Conservation (phyloP, 1,140 invertebrate genomes). For the Ephestia elutella region DNA sequence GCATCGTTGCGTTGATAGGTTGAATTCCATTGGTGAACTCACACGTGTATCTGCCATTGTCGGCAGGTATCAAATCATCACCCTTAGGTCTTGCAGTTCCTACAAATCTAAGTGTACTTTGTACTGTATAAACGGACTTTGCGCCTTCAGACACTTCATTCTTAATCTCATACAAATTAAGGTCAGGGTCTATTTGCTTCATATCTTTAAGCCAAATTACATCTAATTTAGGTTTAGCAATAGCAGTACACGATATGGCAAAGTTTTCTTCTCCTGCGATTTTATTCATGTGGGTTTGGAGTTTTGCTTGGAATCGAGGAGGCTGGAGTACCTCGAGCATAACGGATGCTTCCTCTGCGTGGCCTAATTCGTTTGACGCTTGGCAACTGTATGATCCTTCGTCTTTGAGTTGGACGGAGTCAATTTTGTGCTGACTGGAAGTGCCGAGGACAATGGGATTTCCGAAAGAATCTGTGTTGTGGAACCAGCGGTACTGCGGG, state of each 20-base stretch:
- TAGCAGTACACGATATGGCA: conserved; percentile 86
- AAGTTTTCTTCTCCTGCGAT: conserved; percentile 88
- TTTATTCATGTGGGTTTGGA: conserved; percentile 87
- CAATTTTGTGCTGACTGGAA: conserved; percentile 89
- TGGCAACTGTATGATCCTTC: conserved; percentile 94
- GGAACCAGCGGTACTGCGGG: conserved; percentile 92
- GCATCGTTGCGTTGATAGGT: conserved; percentile 89
- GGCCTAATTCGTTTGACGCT: conserved; percentile 90
- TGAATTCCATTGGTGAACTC: conserved; percentile 93
- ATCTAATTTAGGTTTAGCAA: conserved; percentile 89
- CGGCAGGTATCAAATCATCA: conserved; percentile 86
- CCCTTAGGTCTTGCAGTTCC: conserved; percentile 83
- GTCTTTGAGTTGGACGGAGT: conserved; percentile 85
- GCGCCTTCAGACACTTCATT: conserved; percentile 84
- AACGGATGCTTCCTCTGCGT: conserved; percentile 87
- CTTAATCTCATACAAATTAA: conserved; percentile 85
- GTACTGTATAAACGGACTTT: conserved; percentile 86
- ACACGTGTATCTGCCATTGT: conserved; percentile 91
- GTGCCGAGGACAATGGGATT: conserved; percentile 79
- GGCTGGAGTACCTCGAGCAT: conserved; percentile 90
- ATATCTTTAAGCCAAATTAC: conserved; percentile 92
- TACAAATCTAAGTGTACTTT: conserved; percentile 86
- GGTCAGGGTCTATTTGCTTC: conserved; percentile 82
- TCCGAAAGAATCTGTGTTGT: conserved; percentile 77
- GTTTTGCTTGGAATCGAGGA: conserved; percentile 85